These are phyloP conservation scores for Pipistrellus pygmaeus DNA, from an alignment of 2,797 vertebrate species.

Conservation along the genomic window DNA sequence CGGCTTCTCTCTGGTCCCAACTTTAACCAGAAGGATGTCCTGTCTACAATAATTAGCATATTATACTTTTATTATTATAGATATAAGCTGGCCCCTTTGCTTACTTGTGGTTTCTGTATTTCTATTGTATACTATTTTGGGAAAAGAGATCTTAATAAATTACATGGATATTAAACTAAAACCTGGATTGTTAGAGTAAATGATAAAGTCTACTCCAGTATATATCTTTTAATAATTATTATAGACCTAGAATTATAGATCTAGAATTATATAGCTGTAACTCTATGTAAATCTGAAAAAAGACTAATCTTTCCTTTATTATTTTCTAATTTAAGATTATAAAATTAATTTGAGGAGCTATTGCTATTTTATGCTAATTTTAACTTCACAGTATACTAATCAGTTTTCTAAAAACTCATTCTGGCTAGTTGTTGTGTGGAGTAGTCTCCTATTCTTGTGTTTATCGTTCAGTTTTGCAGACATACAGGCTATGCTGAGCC, in stretches of 20 bases:
- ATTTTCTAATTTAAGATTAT: not conserved
- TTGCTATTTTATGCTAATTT: not conserved
- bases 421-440: not conserved
- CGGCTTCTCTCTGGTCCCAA: too few species aligned
- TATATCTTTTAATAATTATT: not conserved
- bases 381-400: not conserved
- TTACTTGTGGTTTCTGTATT: not conserved
- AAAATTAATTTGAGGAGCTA: not conserved
- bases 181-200: not conserved
- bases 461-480: not conserved
- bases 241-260: not conserved
- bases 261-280: not conserved
- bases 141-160: not conserved
- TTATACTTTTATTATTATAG: too few species aligned
- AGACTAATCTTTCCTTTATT: not conserved
- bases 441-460: not conserved
- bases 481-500: not conserved
- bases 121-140: constrained; percentile 6
- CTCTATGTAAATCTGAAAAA: not conserved
- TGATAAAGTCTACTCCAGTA: not conserved
- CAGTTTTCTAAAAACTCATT: not conserved
- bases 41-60: too few species aligned
- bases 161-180: not conserved
- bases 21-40: too few species aligned
- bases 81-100: not conserved